A percentile compares a stretch with the other conserved stretches of the same genome.
Evolutionary conservation across 2,113 vertebrate genomes (phyloP).

Genomic region (Oceanodroma tethys): DNA sequence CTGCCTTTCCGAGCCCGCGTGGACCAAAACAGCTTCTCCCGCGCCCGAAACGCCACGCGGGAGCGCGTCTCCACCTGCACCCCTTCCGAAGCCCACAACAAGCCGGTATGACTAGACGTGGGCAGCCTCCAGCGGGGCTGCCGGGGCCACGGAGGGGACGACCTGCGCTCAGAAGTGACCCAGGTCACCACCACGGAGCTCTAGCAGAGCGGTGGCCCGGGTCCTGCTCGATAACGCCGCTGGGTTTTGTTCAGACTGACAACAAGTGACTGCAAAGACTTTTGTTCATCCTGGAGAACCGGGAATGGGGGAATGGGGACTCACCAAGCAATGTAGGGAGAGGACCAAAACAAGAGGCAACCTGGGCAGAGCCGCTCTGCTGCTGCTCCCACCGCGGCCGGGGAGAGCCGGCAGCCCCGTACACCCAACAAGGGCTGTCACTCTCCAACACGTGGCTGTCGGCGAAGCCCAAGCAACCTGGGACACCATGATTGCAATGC

Average conservation of each 20-base stretch:
- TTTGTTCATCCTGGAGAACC: background rate
- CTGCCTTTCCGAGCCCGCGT: slow-evolving; percentile 74
- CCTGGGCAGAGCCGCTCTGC: background rate
- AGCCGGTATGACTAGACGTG: slow-evolving; percentile 82
- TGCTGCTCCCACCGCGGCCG: fast-evolving
- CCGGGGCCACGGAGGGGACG: slow-evolving; percentile 40
- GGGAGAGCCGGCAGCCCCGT: background rate
- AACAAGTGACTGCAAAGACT: background rate
- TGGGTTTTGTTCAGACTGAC: background rate
- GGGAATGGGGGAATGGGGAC: background rate
- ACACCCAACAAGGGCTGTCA: background rate
- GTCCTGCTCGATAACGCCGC: fast-evolving
- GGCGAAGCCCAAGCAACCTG: background rate
- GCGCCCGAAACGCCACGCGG: slow-evolving; percentile 70
- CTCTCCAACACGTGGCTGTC: fast-evolving
- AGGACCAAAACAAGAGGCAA: background rate
- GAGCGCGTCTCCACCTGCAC: slow-evolving; percentile 83
- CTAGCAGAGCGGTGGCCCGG: background rate
- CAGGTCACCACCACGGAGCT: slow-evolving; percentile 79
- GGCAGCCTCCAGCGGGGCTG: slow-evolving; percentile 58
- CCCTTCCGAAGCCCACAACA: slow-evolving; percentile 61
- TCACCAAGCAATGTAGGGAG: background rate
- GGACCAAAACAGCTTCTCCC: slow-evolving; percentile 84
- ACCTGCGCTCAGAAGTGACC: slow-evolving; percentile 79
- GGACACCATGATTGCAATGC: no score